Base-by-base conservation (phyloP, 2,797 vertebrate genomes). In the Sebastes hubbsi region DNA sequence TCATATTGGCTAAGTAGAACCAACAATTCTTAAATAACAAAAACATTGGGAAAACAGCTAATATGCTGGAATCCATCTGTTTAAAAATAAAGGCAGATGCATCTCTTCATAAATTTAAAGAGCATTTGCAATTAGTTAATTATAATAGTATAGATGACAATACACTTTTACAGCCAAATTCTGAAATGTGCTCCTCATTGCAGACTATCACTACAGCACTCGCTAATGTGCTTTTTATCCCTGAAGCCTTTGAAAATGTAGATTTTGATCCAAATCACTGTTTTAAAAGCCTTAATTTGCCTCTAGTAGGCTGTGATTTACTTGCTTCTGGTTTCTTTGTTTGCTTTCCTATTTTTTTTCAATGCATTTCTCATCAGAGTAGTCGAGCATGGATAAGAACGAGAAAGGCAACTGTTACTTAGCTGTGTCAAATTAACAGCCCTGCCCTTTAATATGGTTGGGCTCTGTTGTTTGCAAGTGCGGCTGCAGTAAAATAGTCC, bases 161-260 rank as follows among this genome's bases (percentile, higher is more conserved):
- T 46, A 78, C 38, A 54, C 75, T 85, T 87, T 86, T 38, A 87
- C 86, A 86, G 58, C 55, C 13, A 61, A 80, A 78, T 68, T 76
- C 29, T 56, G 18, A 82, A 85, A 88, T 84, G 77, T 83, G 75
- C 79, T 86, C 72, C 62, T 87, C 71, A 66, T 82, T 79, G 63
- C 10, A 81, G 58, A 30, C 49, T 42, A 62, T 66, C 75, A 77
- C 82, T 83, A 78, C 61, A 90, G 79, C 64, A 61, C 38, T 66
- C 58, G 68, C 82, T 87, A 91, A 66, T 56, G 62, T 36, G 22
- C 13, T 69, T 46, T 77, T 76, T 74, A 34, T 63, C 65, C 61
- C 59, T 77, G 68, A 78, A 74, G 69, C 88, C 80, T 92, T 91
- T 87, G 71, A 91, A 88, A 85, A 87, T 77, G 58, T 65, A 87